Evolutionary conservation across 2,888 invertebrate genomes (phyloP).

Genomic region (Oxycera nigricornis): DNA sequence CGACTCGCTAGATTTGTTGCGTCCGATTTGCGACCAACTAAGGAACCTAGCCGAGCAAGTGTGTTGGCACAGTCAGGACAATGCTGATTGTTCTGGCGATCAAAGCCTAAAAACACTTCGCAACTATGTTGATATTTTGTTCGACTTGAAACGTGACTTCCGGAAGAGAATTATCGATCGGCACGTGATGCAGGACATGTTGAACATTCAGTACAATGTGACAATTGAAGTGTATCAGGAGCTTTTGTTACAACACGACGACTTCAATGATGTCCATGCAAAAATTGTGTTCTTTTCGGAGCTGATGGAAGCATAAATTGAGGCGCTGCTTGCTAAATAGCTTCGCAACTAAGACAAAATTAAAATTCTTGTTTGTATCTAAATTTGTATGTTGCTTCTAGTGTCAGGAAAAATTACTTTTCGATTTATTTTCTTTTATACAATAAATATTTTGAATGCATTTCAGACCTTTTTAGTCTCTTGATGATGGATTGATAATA

Average conservation of each 20-base stretch:
- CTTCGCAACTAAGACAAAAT: too few species aligned
- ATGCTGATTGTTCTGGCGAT: background rate
- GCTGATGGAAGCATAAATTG: background rate
- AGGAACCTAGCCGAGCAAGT: background rate
- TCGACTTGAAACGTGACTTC: background rate
- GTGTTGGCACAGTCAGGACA: background rate
- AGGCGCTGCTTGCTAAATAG: too few species aligned
- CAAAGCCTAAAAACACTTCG: background rate
- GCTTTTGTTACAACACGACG: background rate
- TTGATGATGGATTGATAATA: too few species aligned
- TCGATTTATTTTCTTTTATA: too few species aligned
- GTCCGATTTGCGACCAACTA: background rate
- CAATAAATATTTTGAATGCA: too few species aligned
- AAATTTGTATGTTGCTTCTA: too few species aligned
- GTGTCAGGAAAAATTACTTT: too few species aligned
- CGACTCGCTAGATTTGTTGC: background rate
- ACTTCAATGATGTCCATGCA: background rate
- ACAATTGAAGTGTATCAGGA: background rate
- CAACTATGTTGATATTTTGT: background rate
- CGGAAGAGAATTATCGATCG: background rate
- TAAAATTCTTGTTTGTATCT: too few species aligned
- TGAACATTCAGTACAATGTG: background rate
- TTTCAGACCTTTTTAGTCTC: too few species aligned
- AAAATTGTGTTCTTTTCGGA: background rate
- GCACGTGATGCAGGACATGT: background rate